These are phyloP conservation scores for Morpho helenor DNA, from an alignment of 2,888 invertebrate species.

Conservation along the genomic window DNA sequence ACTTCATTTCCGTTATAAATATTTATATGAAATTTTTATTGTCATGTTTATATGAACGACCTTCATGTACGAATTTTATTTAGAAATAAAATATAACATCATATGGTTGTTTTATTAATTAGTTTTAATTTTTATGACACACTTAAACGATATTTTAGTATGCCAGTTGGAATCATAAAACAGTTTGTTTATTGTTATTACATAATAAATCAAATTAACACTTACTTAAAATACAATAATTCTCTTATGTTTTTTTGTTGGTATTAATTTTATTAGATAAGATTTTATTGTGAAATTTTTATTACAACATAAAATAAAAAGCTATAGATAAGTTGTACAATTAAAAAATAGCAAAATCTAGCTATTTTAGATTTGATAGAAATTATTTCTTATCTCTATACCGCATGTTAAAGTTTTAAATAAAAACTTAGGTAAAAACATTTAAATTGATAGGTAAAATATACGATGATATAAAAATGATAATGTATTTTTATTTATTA, in stretches of 20 bases:
- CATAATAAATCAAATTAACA: conserved; percentile 3
- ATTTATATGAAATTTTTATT: no score
- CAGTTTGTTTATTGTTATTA: conserved; percentile 1
- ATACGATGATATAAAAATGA: no score
- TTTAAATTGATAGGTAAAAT: no score
- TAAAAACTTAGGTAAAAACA: no score
- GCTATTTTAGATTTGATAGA: no score
- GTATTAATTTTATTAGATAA: background rate
- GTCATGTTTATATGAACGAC: background rate
- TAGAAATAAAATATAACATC: conserved; percentile 6
- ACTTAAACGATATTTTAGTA: conserved; percentile 4
- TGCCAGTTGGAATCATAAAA: conserved; percentile 7
- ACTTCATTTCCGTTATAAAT: no score
- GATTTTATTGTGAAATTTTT: background rate
- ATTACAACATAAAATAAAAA: background rate
- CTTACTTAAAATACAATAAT: background rate
- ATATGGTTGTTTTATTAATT: conserved; percentile 19
- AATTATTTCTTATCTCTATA: no score
- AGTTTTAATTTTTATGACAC: conserved; percentile 10
- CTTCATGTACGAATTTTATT: background rate
- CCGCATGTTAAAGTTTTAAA: no score
- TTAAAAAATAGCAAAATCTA: no score
- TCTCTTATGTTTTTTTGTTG: no score
- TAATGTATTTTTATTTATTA: no score
- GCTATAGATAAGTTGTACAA: no score